Base-by-base conservation (phyloP, 1,140 invertebrate species). In the Hormaphis cornu region DNA sequence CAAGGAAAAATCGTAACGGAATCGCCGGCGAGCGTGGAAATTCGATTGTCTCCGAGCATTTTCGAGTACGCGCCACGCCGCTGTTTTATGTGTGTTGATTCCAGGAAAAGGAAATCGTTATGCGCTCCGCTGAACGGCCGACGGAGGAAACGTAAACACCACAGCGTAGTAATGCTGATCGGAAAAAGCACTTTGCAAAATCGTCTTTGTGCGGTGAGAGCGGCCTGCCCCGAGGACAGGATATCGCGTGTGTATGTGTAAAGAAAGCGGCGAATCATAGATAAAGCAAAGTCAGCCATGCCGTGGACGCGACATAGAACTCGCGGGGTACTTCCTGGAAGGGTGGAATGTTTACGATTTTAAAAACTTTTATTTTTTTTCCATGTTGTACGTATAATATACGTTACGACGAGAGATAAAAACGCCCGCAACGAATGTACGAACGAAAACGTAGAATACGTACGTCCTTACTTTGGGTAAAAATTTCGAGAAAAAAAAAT, bases 101-200 rank as follows among this genome's bases (percentile, higher is more conserved):
- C 12, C 37, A 56, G 12, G 18, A 56, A 56, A 3, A 24, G 20
- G 33, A 56, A 37, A 56, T 56, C 8, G 33, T 54, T 35, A 54
- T n/a, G n/a, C 30, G 30, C 37, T 37, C 33, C 53, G 22, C 18
- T 37, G 33, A 37, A 22, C 22, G 10, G 37, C 8, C 33, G 33
- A 24, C 30, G 33, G 33, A n/a, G n/a, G n/a, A 56, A 56, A 56
- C 33, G 33, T 37, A 37, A 56, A 56, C 53, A 35, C 35, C 30
- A 56, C 30, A 37, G 24, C 24, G 53, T n/a, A n/a, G n/a, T 37
- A 24, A 35, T 56, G 53, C 22, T 56, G 4, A 22, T 56, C 2
- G 53, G 33, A 22, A 56, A 35, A 56, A 56, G 53, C 53, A 56
- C 33, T 56, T 56, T 56, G 18, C 53, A 56, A 56, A 20, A 37